phyloP scores from a whole-genome alignment of 53 echinoderm and acorn worm genomes.

The Holothuria leucospilota region DNA sequence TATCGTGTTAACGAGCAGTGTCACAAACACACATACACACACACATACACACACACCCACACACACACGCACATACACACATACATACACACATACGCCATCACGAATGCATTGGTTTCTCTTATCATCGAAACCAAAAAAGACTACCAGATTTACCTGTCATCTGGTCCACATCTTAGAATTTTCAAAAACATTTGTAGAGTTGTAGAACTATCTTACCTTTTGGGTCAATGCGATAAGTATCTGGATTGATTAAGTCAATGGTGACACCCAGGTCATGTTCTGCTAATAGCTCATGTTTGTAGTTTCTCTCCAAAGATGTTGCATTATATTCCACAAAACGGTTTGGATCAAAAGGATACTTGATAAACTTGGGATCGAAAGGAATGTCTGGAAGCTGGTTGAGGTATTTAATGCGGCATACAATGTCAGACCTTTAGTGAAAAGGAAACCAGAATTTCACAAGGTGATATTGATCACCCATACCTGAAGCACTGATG shows the following conservation, averaged over 20 bases:
- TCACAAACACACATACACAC: too few relatives aligned
- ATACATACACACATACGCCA: too few relatives aligned
- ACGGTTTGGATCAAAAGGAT: constrained; percentile 96
- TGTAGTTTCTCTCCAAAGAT: constrained; percentile 97
- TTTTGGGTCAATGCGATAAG: constrained; percentile 85
- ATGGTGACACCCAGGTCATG: constrained; percentile 99
- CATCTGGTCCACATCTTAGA: too few relatives aligned
- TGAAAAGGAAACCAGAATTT: neutral
- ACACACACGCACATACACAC: too few relatives aligned
- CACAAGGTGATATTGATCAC: neutral
- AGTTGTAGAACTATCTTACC: constrained; percentile 59
- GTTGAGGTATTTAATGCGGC: constrained; percentile 93
- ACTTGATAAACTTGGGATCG: constrained; percentile 99
- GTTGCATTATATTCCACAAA: constrained; percentile 99
- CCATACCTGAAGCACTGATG: too few relatives aligned
- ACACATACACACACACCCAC: too few relatives aligned
- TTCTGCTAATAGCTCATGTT: constrained; percentile 97
- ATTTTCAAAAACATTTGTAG: too few relatives aligned
- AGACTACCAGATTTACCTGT: too few relatives aligned
- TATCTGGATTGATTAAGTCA: constrained; percentile 98
- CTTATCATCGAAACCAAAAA: too few relatives aligned
- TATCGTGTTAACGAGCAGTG: too few relatives aligned
- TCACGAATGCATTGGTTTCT: too few relatives aligned
- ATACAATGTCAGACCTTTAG: constrained; percentile 92
- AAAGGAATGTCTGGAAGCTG: constrained; percentile 97